phyloP scores from a whole-genome alignment of 1,140 invertebrate genomes.

The Drosophila eugracilis region DNA sequence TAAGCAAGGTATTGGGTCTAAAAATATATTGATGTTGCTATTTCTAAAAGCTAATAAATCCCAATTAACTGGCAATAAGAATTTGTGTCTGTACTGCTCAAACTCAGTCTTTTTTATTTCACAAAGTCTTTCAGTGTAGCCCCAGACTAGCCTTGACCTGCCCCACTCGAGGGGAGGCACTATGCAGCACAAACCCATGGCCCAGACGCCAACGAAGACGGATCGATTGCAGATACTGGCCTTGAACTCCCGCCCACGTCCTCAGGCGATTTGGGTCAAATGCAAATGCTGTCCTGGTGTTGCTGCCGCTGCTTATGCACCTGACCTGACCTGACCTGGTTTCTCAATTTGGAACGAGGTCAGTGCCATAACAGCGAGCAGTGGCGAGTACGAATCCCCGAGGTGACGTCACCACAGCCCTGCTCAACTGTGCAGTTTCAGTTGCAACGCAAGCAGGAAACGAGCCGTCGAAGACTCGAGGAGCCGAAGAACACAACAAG shows the following conservation, averaged over 20 bases:
- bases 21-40: not conserved
- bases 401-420: constrained; percentile 27
- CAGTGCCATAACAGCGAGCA: constrained; percentile 32
- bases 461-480: not conserved
- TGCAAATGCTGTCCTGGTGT: constrained; percentile 35
- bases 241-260: constrained; percentile 39
- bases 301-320: constrained; percentile 1
- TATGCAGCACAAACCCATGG: constrained; percentile 14
- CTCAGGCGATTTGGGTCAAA: constrained; percentile 35
- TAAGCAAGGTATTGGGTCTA: not conserved
- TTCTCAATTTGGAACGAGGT: constrained; percentile 49
- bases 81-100: too few relatives aligned
- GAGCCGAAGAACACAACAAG: not conserved
- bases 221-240: constrained; percentile 36
- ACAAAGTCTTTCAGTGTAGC: not conserved
- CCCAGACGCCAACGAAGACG: constrained; percentile 25
- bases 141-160: constrained; percentile 30
- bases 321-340: constrained; percentile 49
- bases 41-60: too few relatives aligned
- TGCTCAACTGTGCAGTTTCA: constrained; percentile 25
- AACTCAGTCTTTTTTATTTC: too few relatives aligned
- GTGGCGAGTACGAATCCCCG: constrained; percentile 21
- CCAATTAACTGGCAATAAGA: too few relatives aligned
- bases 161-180: not conserved
- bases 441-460: constrained; percentile 14